Evolutionary conservation across 2,888 invertebrate species (phyloP), one percentile per base, ranked within the genome.

Genomic region (Zele albiditarsus): DNA sequence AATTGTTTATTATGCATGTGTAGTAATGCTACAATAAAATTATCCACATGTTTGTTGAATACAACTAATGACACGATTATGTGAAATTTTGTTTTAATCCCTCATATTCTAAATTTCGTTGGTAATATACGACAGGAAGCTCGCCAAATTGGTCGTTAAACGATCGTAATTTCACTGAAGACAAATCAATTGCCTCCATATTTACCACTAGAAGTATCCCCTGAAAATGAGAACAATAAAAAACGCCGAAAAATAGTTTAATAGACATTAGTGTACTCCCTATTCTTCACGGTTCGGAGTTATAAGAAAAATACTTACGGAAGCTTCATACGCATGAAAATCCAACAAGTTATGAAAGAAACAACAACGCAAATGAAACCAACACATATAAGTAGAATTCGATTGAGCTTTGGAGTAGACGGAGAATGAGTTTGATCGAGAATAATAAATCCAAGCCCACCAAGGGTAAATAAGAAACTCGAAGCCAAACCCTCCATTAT

Each of bases 401-500:
- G 92, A 86, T 98, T 98, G 33, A 98, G 91, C 90, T 97, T 97
- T 0, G 97, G 96, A 57, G 97, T 95, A 0, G 95, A 92, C 0
- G 98, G 96, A 85, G 95, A 95, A 88, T 97, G 97, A 0, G 98
- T 98, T 83, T 97, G 95, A 89, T 99, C 99, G 78, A 99, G 91
- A 77, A 99, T 95, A 27, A 99, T 97, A 89, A 99, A 98, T 8
- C 99, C 99, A 38, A 99, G 90, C 0, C 98, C 98, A 60, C 99
- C 99, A 77, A 98, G 92, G 0, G 98, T 97, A 90, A 99, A 99
- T 27, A 99, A 92, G 88, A 99, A 99, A 89, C 98, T 98, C 14
- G 98, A 97, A 0, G 98, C 98, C 78, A 99, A 90, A 0, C 99
- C 99, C 91, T 99, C 99, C 98, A 99, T 98, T 74, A 99, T 99